Base-by-base conservation (phyloP, 2,888 invertebrate genomes). In the Magallana nippona region DNA sequence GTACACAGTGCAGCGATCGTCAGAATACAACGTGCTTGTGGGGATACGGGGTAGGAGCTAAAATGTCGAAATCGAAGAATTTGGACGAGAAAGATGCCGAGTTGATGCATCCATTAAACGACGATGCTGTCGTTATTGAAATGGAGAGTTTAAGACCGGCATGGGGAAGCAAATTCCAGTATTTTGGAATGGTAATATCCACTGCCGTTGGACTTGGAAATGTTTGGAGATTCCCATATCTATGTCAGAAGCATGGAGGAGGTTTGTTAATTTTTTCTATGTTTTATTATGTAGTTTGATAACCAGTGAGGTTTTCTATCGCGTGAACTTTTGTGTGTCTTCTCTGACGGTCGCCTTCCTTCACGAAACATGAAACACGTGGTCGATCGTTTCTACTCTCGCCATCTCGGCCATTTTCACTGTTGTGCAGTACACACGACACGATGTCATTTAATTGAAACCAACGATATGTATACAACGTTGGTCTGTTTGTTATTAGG, bases 131-230 rank as follows among this genome's bases (percentile, higher is more conserved):
- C 55, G 79, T 63, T 62, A 79, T 55, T 55, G 82, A 85, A 22
- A 32, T 71, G 15, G 44, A 78, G 17, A 63, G 44, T 44, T 8
- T 44, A 44, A 44, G 89, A 15, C 86, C 83, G 1, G 87, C 87
- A n/a, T 92, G 91, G 90, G 91, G 91, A 86, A 89, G 88, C 55
- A 92, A 92, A 85, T 84, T 91, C 82, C 91, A 92, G 84, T 92
- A 92, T 83, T 90, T 92, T 84, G 91, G 91, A 71, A 92, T 92
- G 91, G 91, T 92, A 71, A 90, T 92, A 63, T 90, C 90, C n/a
- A 91, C 91, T 82, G 91, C 91, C 22, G 91, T 92, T 19, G 91
- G 91, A 56, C 88, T 92, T 8, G 91, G 91, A 56, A 92, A 92
- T 85, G 91, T 92, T 0, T 92, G 91, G 91, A 85, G 91, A 62